A percentile compares a stretch with the other conserved stretches of the same genome.
Conservation (phyloP, 1,140 invertebrate genomes). For the Antheraea mylitta region DNA sequence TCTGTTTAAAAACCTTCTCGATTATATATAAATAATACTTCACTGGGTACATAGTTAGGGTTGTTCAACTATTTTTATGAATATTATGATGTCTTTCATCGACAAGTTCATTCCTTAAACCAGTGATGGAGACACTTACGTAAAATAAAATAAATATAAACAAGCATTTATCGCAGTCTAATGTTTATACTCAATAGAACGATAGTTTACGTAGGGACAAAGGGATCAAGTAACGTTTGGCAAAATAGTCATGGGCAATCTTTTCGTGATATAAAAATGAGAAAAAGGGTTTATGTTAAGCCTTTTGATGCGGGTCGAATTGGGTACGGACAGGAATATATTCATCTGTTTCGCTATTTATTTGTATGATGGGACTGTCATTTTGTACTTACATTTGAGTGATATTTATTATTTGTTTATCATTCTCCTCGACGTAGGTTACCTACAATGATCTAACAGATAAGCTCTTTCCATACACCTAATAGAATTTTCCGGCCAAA, state of each 20-base stretch:
- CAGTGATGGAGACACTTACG: neutral
- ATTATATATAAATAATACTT: too few species aligned
- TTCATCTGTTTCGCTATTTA: conserved; percentile 63
- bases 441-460: too few species aligned
- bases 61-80: too few species aligned
- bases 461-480: too few species aligned
- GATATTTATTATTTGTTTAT: conserved; percentile 53
- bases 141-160: conserved; percentile 4
- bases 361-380: conserved; percentile 73
- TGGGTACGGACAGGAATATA: conserved; percentile 64
- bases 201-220: conserved; percentile 30
- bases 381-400: conserved; percentile 52
- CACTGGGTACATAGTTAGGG: too few species aligned
- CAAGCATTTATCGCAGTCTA: neutral
- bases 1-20: neutral
- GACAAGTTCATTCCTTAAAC: neutral
- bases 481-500: too few species aligned
- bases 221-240: conserved; percentile 68
- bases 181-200: neutral
- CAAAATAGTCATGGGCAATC: conserved; percentile 66
- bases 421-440: neutral
- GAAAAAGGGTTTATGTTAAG: conserved; percentile 71
- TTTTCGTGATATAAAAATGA: conserved; percentile 68
- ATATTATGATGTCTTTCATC: too few species aligned
- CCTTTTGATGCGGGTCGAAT: conserved; percentile 75